Evolutionary conservation across 2,888 invertebrate genomes (phyloP), one percentile per base, ranked within the genome.

Genomic region (Brenthis daphne): DNA sequence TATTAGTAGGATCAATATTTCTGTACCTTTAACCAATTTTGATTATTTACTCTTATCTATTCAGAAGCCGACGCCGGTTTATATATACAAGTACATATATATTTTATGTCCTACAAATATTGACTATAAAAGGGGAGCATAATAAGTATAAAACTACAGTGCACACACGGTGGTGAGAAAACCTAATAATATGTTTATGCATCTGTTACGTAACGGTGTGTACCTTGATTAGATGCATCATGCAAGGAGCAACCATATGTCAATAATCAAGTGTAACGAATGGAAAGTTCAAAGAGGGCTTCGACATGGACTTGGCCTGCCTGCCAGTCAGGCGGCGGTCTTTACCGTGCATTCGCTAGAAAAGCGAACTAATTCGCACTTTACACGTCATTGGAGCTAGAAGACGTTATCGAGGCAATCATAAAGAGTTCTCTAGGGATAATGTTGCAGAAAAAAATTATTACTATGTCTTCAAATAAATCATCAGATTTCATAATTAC

Each of bases 281-380:
- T 88, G 90, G 89, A 90, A 90, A 91, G 91, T 89, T 90, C 89
- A 87, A 78, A 81, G 84, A 80, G 89, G 85, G 83, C 86, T 84
- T 84, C 83, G 87, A 84, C 88, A 81, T 83, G 80, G 76, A 76
- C 68, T 64, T 47, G 60, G 64, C 69, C 60, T 70, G 74, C 76
- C 71, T 77, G 77, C 75, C 78, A 80, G 78, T 81, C 77, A 60
- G 2, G 50, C 60, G 75, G 88, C 60, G 54, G 60, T 60, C 48
- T 89, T 89, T 86, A 86, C 78, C 80, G 84, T 74, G 81, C 88
- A 85, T 77, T 82, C 81, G 80, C 76, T 80, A 85, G 87, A 85
- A 88, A 89, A 89, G 86, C 82, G 82, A 84, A 79, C 81, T 80
- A 81, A 82, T 79, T 82, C 77, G 76, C 82, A 74, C 74, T 79